A percentile compares a stretch with the other conserved stretches of the same genome.
phyloP scores from a whole-genome alignment of 2,888 invertebrate species.

The Synanthedon andrenaeformis region DNA sequence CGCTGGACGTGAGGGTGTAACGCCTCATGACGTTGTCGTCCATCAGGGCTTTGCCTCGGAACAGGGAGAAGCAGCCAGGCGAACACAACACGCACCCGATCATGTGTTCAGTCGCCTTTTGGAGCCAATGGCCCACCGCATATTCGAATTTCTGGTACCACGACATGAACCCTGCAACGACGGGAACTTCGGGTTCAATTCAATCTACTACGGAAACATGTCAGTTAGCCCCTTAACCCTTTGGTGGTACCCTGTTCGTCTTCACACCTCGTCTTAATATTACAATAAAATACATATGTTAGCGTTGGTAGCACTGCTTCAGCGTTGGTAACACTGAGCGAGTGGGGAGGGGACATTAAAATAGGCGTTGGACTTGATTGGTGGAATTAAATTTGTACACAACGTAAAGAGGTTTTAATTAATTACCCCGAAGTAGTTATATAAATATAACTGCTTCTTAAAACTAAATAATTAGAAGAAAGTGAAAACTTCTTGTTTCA shows the following conservation, averaged over 20 bases:
- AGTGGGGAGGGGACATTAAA: too few relatives aligned
- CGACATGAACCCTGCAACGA: conserved; percentile 76
- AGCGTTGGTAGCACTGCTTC: too few relatives aligned
- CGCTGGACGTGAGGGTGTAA: conserved; percentile 82
- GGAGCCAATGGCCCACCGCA: conserved; percentile 93
- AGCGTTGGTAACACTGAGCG: too few relatives aligned
- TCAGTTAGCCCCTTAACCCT: too few relatives aligned
- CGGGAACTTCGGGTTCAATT: background rate
- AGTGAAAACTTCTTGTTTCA: too few relatives aligned
- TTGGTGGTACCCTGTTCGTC: too few relatives aligned
- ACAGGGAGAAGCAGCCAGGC: conserved; percentile 93
- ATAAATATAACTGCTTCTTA: background rate
- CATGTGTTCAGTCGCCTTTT: conserved; percentile 91
- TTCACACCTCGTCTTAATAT: too few relatives aligned
- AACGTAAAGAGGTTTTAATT: too few relatives aligned
- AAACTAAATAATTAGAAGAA: background rate
- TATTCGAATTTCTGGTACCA: conserved; percentile 93
- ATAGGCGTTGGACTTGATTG: too few relatives aligned
- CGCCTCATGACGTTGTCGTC: conserved; percentile 90
- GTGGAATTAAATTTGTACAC: too few relatives aligned
- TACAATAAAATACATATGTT: too few relatives aligned
- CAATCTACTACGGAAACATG: background rate
- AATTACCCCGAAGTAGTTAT: background rate
- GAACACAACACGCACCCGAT: conserved; percentile 92
- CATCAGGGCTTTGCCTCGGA: conserved; percentile 89